Percentiles rank a stretch among this genome's conserved stretches.
phyloP scores from a whole-genome alignment of 2,113 vertebrate genomes.

The Numida meleagris region DNA sequence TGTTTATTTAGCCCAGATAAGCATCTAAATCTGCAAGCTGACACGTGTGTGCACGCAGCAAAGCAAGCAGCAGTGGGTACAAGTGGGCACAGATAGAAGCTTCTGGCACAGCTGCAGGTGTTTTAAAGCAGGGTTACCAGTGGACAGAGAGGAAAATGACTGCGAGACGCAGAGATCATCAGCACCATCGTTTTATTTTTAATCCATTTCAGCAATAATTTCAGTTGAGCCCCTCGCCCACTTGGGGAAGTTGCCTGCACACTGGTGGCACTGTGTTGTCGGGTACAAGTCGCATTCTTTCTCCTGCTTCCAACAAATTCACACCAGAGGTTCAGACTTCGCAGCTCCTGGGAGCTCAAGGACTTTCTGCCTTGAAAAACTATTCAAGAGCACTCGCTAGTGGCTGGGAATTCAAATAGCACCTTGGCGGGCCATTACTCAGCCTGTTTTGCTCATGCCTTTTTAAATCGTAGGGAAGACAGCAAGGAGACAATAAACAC shows the following conservation, averaged over 20 bases:
- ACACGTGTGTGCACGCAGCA: fast-evolving
- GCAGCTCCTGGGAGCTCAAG: slow-evolving; percentile 37
- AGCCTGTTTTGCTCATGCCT: not conserved
- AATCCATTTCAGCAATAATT: not conserved
- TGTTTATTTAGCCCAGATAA: not conserved
- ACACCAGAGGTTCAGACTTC: slow-evolving; percentile 60
- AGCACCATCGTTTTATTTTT: not conserved
- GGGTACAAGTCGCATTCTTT: slow-evolving; percentile 67
- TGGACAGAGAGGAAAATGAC: not conserved
- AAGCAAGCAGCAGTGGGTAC: not conserved
- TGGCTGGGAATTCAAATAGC: slow-evolving; percentile 81
- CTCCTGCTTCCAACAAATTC: slow-evolving; percentile 64
- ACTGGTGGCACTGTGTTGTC: slow-evolving; percentile 15
- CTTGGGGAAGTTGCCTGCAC: not conserved
- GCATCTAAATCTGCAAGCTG: not conserved
- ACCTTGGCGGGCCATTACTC: slow-evolving; percentile 14
- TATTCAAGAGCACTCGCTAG: slow-evolving; percentile 94
- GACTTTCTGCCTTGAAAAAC: slow-evolving; percentile 76
- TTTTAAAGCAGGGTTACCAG: not conserved
- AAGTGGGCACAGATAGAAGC: not conserved
- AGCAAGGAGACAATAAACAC: slow-evolving; percentile 19
- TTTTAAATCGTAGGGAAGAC: not conserved
- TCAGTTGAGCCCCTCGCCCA: not conserved
- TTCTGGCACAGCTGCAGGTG: not conserved
- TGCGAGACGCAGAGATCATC: not conserved